Percentiles rank a stretch among this genome's conserved stretches.
phyloP scores from a whole-genome alignment of 2,797 vertebrate species.

The Crax fasciolata region DNA sequence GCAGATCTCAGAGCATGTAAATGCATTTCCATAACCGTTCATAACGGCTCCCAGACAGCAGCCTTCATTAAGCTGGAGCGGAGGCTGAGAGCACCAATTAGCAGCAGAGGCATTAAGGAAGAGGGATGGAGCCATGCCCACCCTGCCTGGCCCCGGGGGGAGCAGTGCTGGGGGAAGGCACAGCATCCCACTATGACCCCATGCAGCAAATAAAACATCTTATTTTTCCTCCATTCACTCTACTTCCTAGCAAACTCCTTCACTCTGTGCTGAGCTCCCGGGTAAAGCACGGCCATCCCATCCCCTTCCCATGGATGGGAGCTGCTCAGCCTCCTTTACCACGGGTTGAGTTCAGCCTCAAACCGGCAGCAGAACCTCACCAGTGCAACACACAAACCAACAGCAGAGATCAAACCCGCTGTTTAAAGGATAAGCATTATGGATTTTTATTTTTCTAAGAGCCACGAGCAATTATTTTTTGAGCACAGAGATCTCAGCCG shows the following conservation, averaged over 20 bases:
- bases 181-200: fast-evolving
- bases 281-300: neutral
- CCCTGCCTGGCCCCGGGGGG: neutral
- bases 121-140: neutral
- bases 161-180: fast-evolving
- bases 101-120: neutral
- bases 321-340: neutral
- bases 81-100: slow-evolving; percentile 46
- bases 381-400: neutral
- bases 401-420: slow-evolving; percentile 28
- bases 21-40: slow-evolving; percentile 1
- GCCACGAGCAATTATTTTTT: slow-evolving; percentile 40
- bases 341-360: neutral
- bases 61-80: slow-evolving; percentile 26
- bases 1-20: neutral
- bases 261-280: neutral
- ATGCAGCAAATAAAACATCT: neutral
- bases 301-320: neutral
- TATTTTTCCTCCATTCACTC: neutral
- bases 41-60: slow-evolving; percentile 34
- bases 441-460: neutral
- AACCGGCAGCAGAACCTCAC: neutral
- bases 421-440: neutral
- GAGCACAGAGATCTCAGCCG: slow-evolving; percentile 12
- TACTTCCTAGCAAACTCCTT: neutral